Percentiles rank a stretch among this genome's conserved stretches.
Evolutionary conservation across 1,140 invertebrate genomes (phyloP).

Genomic region (Hycleus cichorii): DNA sequence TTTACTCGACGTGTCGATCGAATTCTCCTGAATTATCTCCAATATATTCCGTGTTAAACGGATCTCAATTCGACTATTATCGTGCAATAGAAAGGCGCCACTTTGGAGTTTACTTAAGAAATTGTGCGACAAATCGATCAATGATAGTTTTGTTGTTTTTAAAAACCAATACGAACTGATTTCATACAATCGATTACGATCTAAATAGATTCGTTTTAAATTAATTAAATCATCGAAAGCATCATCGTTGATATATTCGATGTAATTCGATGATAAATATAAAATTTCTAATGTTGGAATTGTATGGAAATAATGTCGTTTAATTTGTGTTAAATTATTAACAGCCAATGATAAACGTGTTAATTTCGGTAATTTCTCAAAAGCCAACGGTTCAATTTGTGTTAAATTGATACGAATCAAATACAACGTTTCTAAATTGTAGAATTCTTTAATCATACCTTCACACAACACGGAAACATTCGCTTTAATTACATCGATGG

Average conservation of each 20-base stretch:
- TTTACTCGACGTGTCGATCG: neutral
- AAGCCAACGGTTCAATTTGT: constrained; percentile 18
- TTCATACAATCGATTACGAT: constrained; percentile 20
- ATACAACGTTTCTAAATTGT: constrained; percentile 11
- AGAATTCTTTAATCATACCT: constrained; percentile 26
- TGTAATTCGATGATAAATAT: constrained; percentile 22
- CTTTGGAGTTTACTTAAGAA: constrained; percentile 1
- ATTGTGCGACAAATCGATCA: constrained; percentile 4
- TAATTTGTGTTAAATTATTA: constrained; percentile 18
- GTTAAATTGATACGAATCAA: constrained; percentile 23
- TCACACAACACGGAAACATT: constrained; percentile 24
- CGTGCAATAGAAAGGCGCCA: neutral
- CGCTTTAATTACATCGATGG: constrained; percentile 20
- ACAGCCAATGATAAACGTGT: constrained; percentile 23
- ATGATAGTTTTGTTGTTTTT: neutral
- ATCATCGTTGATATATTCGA: constrained; percentile 19
- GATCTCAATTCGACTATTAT: neutral
- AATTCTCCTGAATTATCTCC: neutral
- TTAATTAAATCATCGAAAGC: constrained; percentile 17
- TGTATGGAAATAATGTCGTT: constrained; percentile 18
- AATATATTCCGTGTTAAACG: neutral
- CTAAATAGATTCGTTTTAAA: constrained; percentile 20
- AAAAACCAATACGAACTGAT: constrained; percentile 6
- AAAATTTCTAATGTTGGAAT: constrained; percentile 13
- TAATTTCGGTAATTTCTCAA: constrained; percentile 21